Evolutionary conservation across 2,888 invertebrate species (phyloP).

Genomic region (Scaptomyza flava): DNA sequence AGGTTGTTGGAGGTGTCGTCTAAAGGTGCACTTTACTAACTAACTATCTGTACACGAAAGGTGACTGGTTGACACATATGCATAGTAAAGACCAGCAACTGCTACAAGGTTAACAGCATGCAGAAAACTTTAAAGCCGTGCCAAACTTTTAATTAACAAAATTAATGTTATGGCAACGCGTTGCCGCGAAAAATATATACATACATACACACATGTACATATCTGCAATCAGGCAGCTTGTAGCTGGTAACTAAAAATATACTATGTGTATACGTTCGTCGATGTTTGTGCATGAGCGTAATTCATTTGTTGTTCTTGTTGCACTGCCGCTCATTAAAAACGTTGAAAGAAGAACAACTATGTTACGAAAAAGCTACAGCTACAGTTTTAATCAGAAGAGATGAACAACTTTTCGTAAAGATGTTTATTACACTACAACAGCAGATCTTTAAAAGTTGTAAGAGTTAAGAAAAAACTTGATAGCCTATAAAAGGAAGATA

Average conservation of each 20-base stretch:
- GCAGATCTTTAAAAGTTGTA: no score
- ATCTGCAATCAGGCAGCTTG: conserved; percentile 50
- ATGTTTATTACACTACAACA: not conserved
- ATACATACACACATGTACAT: not conserved
- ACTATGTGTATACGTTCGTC: not conserved
- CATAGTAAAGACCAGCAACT: conserved; percentile 5
- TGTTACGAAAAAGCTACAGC: conserved; percentile 20
- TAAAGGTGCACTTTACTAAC: conserved; percentile 21
- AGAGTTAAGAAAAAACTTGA: no score
- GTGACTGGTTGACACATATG: conserved; percentile 29
- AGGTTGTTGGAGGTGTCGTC: not conserved
- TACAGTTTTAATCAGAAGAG: conserved; percentile 12
- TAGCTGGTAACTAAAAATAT: conserved; percentile 39
- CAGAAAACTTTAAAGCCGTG: conserved; percentile 72
- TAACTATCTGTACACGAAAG: conserved; percentile 16
- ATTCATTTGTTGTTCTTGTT: conserved; percentile 25
- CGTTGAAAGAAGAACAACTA: conserved; percentile 21
- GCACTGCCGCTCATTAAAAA: conserved; percentile 57
- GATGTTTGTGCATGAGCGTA: conserved; percentile 71
- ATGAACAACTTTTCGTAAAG: not conserved
- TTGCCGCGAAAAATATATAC: conserved; percentile 12
- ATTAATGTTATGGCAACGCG: conserved; percentile 76
- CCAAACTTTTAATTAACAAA: conserved; percentile 79
- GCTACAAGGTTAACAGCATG: conserved; percentile 76
- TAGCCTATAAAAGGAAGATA: no score